Evolutionary conservation across 1,140 invertebrate species (phyloP), one percentile per base, ranked within the genome.

Genomic region (Drosophila tani): DNA sequence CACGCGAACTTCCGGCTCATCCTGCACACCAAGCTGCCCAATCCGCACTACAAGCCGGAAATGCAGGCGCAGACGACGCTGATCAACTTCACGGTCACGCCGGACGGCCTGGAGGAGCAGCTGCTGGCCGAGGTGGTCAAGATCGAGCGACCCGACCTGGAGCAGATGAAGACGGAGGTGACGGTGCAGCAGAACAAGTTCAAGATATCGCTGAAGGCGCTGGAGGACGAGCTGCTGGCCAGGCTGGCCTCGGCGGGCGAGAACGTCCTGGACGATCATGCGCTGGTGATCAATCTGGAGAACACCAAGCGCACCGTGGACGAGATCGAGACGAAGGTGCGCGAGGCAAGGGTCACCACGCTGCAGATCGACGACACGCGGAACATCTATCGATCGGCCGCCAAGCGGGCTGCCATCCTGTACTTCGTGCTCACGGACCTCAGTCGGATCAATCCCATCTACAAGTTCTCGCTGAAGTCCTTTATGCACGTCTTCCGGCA

Each of bases 31-130:
- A 99, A 99, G 93, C 92, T 99, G 56, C 97, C 97, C 7, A 99
- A 99, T 94, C 98, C 98, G 17, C 98, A 99, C 93, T 99, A 99
- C 91, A 98, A 98, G 91, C 98, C 98, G 5, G 98, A 99, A 94
- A 97, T 99, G 95, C 98, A 99, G 93, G 98, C 98, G 0, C 98
- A 99, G 93, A 97, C 97, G 17, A 99, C 98, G 8, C 94, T 99
- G 6, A 99, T 99, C 66, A 99, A 99, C 93, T 99, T 99, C 84
- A 98, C 98, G 19, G 98, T 99, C 0, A 99, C 98, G 0, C 95
- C 95, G 85, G 97, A 98, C 93, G 98, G 97, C 38, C 94, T 99
- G 2, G 98, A 99, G 93, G 98, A 99, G 91, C 98, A 99, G 93
- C 93, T 99, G 8, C 93, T 99, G 38, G 98, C 97, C 17, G 97